phyloP scores from a whole-genome alignment of 23 tunicate genomes.

The Ciona savignyi region DNA sequence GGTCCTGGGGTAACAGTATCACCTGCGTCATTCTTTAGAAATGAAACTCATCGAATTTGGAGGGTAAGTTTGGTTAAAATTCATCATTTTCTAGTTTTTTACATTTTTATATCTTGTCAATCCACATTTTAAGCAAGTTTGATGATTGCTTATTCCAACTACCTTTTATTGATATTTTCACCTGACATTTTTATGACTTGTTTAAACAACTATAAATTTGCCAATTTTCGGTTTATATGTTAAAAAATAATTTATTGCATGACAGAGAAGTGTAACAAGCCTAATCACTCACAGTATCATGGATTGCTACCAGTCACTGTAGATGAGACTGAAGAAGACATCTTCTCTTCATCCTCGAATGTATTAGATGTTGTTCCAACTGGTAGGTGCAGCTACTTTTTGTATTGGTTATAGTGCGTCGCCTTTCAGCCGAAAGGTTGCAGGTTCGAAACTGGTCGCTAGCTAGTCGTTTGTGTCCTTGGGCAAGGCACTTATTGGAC shows the following conservation, averaged over 20 bases:
- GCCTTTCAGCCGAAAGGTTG: too few relatives aligned
- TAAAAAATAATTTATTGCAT: too few relatives aligned
- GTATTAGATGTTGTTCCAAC: background rate
- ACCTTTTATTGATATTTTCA: too few relatives aligned
- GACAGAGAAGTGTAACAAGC: background rate
- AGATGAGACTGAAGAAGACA: slow-evolving; percentile 44
- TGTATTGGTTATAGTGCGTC: too few relatives aligned
- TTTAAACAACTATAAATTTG: background rate
- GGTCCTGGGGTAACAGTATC: slow-evolving; percentile 39
- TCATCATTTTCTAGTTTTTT: background rate
- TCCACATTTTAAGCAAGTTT: too few relatives aligned
- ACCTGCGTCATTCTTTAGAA: slow-evolving; percentile 48
- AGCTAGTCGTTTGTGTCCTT: too few relatives aligned
- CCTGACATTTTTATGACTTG: background rate
- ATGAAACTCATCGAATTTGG: slow-evolving; percentile 48
- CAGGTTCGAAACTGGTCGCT: too few relatives aligned
- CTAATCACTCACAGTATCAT: slow-evolving; percentile 25
- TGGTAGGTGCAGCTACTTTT: too few relatives aligned
- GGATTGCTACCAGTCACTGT: slow-evolving; percentile 47
- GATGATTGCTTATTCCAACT: too few relatives aligned
- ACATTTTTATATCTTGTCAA: background rate
- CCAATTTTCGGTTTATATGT: too few relatives aligned
- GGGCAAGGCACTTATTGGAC: too few relatives aligned
- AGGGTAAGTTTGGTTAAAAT: slow-evolving; percentile 26
- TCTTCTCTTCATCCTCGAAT: slow-evolving; percentile 1